Evolutionary conservation across 1,140 invertebrate species (phyloP).

Genomic region (Drosophila lini): DNA sequence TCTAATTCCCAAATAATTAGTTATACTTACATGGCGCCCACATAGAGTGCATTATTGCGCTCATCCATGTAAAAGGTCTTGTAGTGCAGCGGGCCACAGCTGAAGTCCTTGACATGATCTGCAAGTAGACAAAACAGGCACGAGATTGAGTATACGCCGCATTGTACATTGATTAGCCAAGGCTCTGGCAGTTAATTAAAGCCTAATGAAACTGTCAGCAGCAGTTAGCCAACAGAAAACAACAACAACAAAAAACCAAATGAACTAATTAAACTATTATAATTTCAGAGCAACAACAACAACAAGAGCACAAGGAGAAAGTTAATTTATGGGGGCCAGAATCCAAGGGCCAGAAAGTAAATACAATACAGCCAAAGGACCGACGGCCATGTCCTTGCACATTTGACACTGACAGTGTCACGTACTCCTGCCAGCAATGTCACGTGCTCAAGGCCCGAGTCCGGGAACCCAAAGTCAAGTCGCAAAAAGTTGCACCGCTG

Average conservation of each 20-base stretch:
- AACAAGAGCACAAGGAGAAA: slow-evolving; percentile 39
- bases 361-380: slow-evolving; percentile 43
- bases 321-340: slow-evolving; percentile 71
- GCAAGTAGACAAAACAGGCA: slow-evolving; percentile 84
- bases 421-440: slow-evolving; percentile 52
- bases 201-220: slow-evolving; percentile 74
- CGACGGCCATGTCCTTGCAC: slow-evolving; percentile 46
- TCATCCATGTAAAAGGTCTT: slow-evolving; percentile 92
- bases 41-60: slow-evolving; percentile 91
- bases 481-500: slow-evolving; percentile 54
- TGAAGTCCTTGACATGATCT: slow-evolving; percentile 94
- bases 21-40: slow-evolving; percentile 93
- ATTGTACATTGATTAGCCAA: slow-evolving; percentile 33
- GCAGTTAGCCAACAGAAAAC: slow-evolving; percentile 30
- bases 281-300: slow-evolving; percentile 55
- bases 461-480: slow-evolving; percentile 11
- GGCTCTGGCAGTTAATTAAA: slow-evolving; percentile 63
- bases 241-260: slow-evolving; percentile 31
- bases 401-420: slow-evolving; percentile 72
- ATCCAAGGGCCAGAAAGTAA: slow-evolving; percentile 49
- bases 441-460: slow-evolving; percentile 52
- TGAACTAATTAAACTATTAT: slow-evolving; percentile 81
- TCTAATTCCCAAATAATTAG: neutral
- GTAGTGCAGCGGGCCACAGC: slow-evolving; percentile 92
- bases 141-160: slow-evolving; percentile 35